Base-by-base conservation (phyloP, 1,140 invertebrate genomes). In the Aleiodes sp. region DNA sequence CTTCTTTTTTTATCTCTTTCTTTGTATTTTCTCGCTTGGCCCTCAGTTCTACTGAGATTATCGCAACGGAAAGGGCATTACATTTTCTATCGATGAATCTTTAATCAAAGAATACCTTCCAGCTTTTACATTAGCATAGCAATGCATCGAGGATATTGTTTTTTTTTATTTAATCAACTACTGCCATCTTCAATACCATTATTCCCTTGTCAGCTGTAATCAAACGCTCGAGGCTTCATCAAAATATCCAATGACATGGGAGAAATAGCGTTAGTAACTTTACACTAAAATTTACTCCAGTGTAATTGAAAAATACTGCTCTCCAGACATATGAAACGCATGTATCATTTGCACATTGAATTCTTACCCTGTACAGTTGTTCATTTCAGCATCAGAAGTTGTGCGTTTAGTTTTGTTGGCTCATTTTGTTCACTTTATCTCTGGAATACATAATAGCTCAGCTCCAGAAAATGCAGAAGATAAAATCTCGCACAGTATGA, bases 11-110 rank as follows among this genome's bases (percentile, higher is more conserved):
- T 52, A 33, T 56, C 7, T 0, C 0, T 2, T 46, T 8, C 43
- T 14, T n/a, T 8, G 24, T 35, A 14, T 37, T 52, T 52, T 43
- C 9, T 56, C 33, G 19, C n/a, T 65, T 35, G 10, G 9, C 16
- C 21, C 7, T 56, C 0, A n/a, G 16, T 37, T 19, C 46, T 19
- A 26, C 1, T 26, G 33, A 28, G 35, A 24, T 67, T 67, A 67
- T 60, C 65, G 33, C 19, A 21, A 41, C 31, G 52, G 12, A 29
- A 37, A 12, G 60, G 10, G 12, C 16, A 12, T 24, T 39, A 60
- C 52, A 60, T 35, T 67, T 60, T 21, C 60, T 67, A 67, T 67
- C 39, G 65, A 67, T 33, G 33, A 59, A 59, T 67, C 56, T 59
- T 35, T 67, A 60, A 67, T 67, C 56, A 67, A 59, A 67, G 56